Base-by-base conservation (phyloP, 1,140 invertebrate species). In the Radopholus similis region DNA sequence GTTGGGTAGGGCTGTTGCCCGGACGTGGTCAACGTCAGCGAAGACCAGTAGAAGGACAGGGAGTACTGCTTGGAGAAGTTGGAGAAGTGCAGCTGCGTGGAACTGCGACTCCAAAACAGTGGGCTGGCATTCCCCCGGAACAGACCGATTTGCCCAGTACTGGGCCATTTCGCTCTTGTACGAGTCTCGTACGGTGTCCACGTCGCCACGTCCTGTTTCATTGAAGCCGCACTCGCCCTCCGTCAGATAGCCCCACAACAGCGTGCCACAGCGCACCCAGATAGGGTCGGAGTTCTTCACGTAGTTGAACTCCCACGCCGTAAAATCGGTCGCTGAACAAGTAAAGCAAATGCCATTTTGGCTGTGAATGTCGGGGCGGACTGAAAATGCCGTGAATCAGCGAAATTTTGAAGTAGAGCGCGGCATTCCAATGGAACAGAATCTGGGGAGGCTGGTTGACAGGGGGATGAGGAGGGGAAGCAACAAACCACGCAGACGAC, bases 21-120 rank as follows among this genome's bases (percentile, higher is more conserved):
- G 54, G 95, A 94, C 0, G 93, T 95, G 0, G 93, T 95, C 54
- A 96, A 84, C 0, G 92, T 95, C 66, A 95, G 84, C 0, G 92
- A 94, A 0, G 92, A 94, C 93, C 93, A 95, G 83, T 95, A 95
- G 84, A 95, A 94, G 83, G 90, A 91, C 80, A 90, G 90, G 5
- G 84, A 76, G 72, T 85, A 86, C 70, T 83, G 73, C 42, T 74
- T 74, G 18, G 70, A 73, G 38, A 74, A 74, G 62, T 74, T 74
- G 15, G 75, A 78, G 40, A 63, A 74, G n/a, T 4, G n/a, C 42
- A 71, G 21, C 21, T 42, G 28, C 6, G 21, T 47, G 15, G 59
- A 62, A 8, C 59, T 62, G 37, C 21, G 3, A 57, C 6, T 23
- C 38, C 34, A 2, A 57, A 5, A 55, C 18, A 30, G 18, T 55